Base-by-base conservation (phyloP, 1,140 invertebrate species). In the Hypsibius dujardini region DNA sequence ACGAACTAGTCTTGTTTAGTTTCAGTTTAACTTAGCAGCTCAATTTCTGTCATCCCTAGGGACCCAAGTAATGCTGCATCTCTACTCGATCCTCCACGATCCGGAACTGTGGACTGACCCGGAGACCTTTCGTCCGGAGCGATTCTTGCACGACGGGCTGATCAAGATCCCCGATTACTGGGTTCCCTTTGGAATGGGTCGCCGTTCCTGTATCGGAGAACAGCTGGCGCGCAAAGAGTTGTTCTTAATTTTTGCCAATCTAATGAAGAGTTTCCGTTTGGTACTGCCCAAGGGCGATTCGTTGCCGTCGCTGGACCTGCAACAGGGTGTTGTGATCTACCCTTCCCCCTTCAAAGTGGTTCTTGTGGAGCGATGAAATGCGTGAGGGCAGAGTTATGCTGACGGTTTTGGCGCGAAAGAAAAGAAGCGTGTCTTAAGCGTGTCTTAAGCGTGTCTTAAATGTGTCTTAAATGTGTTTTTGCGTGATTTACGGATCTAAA, bases 21-120 rank as follows among this genome's bases (percentile, higher is more conserved):
- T 28, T 28, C 28, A 28, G 28, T 0, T 28, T 28, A 28, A 28
- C n/a, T 28, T 28, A 28, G 28, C 28, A 28, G 28, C 28, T 28
- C 28, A 28, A 28, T 28, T 28, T 28, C 28, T 28, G 28, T 28
- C 28, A 28, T 28, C 28, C 28, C 28, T 28, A 28, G 28, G 28
- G 28, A 28, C 28, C 28, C 28, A 28, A n/a, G 76, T 78, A 40
- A 76, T 76, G 71, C 76, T 77, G 3, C 78, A 79, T 70, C 70
- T 78, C 1, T 78, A 76, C 75, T 74, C 76, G 0, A 46, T 76
- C 3, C 76, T 77, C 70, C 78, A 79, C 71, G 76, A 78, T 70
- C 73, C 74, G 15, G 67, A 67, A 7, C 71, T 75, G 15, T 79
- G 76, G 74, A 59, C 71, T 1, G 72, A 77, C 12, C 77, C 77